Conservation (phyloP, 2,113 vertebrate genomes). For the Sander lucioperca region DNA sequence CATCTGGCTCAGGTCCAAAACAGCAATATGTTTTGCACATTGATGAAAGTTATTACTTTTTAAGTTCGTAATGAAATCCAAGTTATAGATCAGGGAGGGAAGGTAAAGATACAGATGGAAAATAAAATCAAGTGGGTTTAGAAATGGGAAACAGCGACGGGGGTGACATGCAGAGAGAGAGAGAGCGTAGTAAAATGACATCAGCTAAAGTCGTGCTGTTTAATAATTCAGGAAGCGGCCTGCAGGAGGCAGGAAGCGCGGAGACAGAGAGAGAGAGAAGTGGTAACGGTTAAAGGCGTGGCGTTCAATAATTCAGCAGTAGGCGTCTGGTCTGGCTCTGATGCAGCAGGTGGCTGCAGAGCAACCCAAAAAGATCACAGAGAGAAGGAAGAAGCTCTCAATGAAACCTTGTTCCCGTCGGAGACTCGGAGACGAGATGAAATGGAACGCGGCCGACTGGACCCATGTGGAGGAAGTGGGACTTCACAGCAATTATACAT, state of each 20-base stretch:
- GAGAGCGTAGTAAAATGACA: conserved; percentile 25
- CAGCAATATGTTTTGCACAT: background rate
- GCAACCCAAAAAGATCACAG: conserved; percentile 49
- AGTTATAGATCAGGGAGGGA: background rate
- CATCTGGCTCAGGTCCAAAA: background rate
- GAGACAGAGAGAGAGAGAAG: conserved; percentile 17
- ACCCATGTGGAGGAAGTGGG: conserved; percentile 3
- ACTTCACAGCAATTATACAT: background rate
- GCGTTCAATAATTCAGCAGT: conserved; percentile 57
- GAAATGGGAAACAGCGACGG: background rate
- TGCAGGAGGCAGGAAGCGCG: conserved; percentile 17
- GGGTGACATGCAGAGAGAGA: background rate
- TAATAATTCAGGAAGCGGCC: conserved; percentile 37
- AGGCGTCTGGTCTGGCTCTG: conserved; percentile 53
- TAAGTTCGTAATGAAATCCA: background rate
- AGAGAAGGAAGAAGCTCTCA: conserved; percentile 3
- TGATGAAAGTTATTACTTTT: background rate
- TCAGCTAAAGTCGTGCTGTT: conserved; percentile 28
- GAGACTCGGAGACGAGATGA: conserved; percentile 23
- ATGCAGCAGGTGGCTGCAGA: conserved; percentile 61
- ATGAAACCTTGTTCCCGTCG: conserved; percentile 31
- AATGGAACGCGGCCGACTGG: background rate
- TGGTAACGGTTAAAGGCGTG: conserved; percentile 40
- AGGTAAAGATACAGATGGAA: background rate
- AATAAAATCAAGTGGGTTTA: background rate